These are phyloP conservation scores for Arvicanthis niloticus DNA, from an alignment of 2,113 vertebrate genomes.

Conservation along the genomic window DNA sequence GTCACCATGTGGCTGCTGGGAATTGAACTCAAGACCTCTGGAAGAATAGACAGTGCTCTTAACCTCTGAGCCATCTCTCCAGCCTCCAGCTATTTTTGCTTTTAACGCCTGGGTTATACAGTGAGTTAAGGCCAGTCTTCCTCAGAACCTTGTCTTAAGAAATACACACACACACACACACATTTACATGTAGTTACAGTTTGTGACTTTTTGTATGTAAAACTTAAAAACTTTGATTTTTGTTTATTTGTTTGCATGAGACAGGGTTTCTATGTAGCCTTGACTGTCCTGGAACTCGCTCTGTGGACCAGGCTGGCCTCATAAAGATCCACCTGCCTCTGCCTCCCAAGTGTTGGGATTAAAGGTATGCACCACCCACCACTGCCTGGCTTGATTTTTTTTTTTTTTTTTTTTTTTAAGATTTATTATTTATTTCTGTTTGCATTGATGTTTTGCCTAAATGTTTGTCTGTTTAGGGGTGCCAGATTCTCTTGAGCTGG, in stretches of 20 bases:
- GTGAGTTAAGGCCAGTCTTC: neutral
- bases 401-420: no score
- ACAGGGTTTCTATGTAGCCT: neutral
- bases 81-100: neutral
- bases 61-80: no score
- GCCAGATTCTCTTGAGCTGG: no score
- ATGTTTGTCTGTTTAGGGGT: no score
- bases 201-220: neutral
- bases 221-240: neutral
- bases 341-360: neutral
- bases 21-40: no score
- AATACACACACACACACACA: no score
- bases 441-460: no score
- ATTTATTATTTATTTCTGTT: no score
- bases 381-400: neutral
- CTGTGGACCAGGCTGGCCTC: neutral
- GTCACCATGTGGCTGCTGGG: no score
- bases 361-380: neutral
- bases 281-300: neutral
- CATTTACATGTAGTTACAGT: neutral
- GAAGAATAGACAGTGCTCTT: no score
- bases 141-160: neutral
- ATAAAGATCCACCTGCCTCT: neutral
- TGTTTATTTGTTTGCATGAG: no score
- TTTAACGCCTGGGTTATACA: neutral